Conservation (phyloP, 2,113 vertebrate genomes). For the Noctilio leporinus region DNA sequence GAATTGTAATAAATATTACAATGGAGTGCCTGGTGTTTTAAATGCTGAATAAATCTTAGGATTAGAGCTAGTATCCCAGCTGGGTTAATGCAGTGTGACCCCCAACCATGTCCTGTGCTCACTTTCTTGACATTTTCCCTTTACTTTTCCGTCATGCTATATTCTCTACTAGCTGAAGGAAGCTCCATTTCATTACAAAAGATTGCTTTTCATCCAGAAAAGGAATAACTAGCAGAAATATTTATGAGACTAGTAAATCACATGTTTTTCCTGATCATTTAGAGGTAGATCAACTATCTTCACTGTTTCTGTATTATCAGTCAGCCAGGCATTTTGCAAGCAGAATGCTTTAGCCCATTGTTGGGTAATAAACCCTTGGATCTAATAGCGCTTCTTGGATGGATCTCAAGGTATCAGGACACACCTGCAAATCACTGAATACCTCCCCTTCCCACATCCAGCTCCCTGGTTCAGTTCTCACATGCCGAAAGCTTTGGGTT, state of each 20-base stretch:
- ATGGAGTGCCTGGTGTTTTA: slow-evolving; percentile 19
- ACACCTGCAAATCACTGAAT: not conserved
- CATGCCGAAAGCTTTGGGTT: not conserved
- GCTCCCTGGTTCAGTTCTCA: not conserved
- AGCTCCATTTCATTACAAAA: not conserved
- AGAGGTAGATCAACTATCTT: not conserved
- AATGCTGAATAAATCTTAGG: slow-evolving; percentile 23
- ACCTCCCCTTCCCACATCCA: not conserved
- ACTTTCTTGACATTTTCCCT: not conserved
- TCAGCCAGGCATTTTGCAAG: not conserved
- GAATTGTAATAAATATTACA: slow-evolving; percentile 42
- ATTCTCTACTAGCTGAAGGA: not conserved
- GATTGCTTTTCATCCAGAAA: slow-evolving; percentile 16
- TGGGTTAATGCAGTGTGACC: not conserved
- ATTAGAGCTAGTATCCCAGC: not conserved
- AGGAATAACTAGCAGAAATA: not conserved
- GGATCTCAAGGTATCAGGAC: not conserved
- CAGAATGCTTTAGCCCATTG: not conserved
- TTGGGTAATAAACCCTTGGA: not conserved
- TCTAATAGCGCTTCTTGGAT: not conserved
- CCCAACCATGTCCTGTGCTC: not conserved
- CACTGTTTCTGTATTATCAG: not conserved
- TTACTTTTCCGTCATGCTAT: not conserved
- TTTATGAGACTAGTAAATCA: not conserved
- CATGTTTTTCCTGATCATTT: not conserved